Conservation (phyloP, 2,797 vertebrate species). For the Nannoperca australis region DNA sequence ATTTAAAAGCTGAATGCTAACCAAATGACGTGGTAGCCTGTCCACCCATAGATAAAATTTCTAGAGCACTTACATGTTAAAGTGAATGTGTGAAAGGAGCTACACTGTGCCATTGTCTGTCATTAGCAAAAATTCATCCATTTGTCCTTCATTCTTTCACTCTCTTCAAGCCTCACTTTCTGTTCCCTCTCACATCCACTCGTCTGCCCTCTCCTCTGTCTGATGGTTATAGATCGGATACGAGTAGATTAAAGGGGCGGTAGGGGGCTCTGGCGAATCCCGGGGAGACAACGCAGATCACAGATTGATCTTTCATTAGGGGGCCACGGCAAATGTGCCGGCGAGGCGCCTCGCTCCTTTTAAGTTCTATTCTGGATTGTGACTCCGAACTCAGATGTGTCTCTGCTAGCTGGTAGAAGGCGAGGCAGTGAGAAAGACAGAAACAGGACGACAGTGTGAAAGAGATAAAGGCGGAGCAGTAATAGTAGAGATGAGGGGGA, state of each 20-base stretch:
- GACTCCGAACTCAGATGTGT: slow-evolving; percentile 73
- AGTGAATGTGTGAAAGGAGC: neutral
- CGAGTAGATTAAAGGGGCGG: slow-evolving; percentile 78
- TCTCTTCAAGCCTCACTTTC: slow-evolving; percentile 25
- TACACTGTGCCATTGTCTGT: neutral
- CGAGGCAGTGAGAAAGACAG: slow-evolving; percentile 21
- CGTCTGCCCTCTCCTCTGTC: slow-evolving; percentile 52
- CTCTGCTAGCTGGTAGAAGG: slow-evolving; percentile 49
- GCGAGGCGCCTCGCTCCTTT: slow-evolving; percentile 73
- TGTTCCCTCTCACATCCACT: slow-evolving; percentile 55
- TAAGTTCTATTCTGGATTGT: slow-evolving; percentile 72
- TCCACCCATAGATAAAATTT: neutral
- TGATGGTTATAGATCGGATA: slow-evolving; percentile 82
- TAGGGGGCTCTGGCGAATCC: slow-evolving; percentile 61
- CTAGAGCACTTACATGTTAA: slow-evolving; percentile 9
- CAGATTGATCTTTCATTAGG: slow-evolving; percentile 84
- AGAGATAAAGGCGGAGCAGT: slow-evolving; percentile 10
- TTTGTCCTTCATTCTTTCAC: slow-evolving; percentile 35
- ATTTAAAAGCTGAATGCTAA: slow-evolving; percentile 16
- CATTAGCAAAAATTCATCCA: slow-evolving; percentile 17
- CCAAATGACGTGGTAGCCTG: neutral
- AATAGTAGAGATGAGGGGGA: neutral
- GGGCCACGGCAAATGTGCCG: slow-evolving; percentile 72
- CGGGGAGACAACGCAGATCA: slow-evolving; percentile 72
- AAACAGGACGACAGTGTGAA: slow-evolving; percentile 19